These are phyloP conservation scores for Podarcis lilfordi DNA, from an alignment of 2,797 vertebrate genomes.

Conservation along the genomic window DNA sequence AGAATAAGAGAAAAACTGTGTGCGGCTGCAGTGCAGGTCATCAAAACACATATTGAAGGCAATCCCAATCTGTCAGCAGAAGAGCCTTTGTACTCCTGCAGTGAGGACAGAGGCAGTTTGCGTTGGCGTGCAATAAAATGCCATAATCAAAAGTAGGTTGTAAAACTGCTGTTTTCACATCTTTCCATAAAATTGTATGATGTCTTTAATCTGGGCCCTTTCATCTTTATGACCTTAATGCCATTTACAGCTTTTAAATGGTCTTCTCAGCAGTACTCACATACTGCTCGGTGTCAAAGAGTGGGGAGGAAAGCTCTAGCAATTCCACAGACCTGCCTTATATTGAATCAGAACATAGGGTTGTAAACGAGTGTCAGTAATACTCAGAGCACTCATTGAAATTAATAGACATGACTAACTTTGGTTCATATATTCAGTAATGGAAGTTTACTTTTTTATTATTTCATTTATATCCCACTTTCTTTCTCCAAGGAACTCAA, in stretches of 20 bases:
- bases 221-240: background rate
- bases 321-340: background rate
- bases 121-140: background rate
- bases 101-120: background rate
- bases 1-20: background rate
- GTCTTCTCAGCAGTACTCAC: background rate
- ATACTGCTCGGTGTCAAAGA: background rate
- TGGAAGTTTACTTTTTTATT: too few relatives aligned
- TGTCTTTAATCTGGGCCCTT: slow-evolving; percentile 16
- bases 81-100: background rate
- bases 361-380: too few relatives aligned
- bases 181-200: slow-evolving; percentile 27
- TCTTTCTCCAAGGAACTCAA: too few relatives aligned
- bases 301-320: background rate
- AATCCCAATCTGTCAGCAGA: background rate
- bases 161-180: slow-evolving; percentile 11
- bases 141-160: background rate
- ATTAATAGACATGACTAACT: too few relatives aligned
- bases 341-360: background rate
- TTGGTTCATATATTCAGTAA: too few relatives aligned
- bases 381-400: too few relatives aligned
- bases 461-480: too few relatives aligned
- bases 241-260: slow-evolving; percentile 1
- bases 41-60: background rate
- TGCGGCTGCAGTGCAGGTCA: background rate